These are phyloP conservation scores for Tenodera sinensis DNA, from an alignment of 2,888 invertebrate genomes.

Conservation along the genomic window DNA sequence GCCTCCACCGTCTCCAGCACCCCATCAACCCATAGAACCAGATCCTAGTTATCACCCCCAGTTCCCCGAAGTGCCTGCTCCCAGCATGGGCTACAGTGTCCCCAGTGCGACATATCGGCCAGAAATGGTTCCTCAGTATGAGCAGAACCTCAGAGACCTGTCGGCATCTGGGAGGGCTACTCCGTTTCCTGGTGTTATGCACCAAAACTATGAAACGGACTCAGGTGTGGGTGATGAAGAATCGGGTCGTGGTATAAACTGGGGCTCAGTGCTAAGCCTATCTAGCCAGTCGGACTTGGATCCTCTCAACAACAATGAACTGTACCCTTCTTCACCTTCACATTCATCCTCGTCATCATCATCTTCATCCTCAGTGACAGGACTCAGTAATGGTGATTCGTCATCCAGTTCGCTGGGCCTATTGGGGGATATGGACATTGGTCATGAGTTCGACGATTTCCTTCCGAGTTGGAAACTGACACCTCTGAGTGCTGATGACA, in stretches of 20 bases:
- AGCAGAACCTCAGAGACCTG: slow-evolving; percentile 49
- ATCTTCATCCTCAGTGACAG: background rate
- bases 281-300: slow-evolving; percentile 83
- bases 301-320: slow-evolving; percentile 75
- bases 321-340: slow-evolving; percentile 48
- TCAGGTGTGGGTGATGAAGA: slow-evolving; percentile 51
- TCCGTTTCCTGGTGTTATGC: slow-evolving; percentile 58
- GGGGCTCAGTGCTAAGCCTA: slow-evolving; percentile 85
- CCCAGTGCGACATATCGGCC: slow-evolving; percentile 17
- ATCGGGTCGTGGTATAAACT: slow-evolving; percentile 77
- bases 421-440: slow-evolving; percentile 54
- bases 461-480: slow-evolving; percentile 53
- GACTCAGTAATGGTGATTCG: slow-evolving; percentile 20
- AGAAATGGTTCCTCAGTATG: slow-evolving; percentile 37
- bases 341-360: slow-evolving; percentile 27
- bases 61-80: slow-evolving; percentile 36
- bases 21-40: slow-evolving; percentile 45
- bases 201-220: slow-evolving; percentile 60
- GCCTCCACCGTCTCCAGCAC: slow-evolving; percentile 43
- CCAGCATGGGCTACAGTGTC: slow-evolving; percentile 29
- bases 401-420: slow-evolving; percentile 25
- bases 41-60: slow-evolving; percentile 38
- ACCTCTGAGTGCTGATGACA: slow-evolving; percentile 49
- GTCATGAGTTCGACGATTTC: slow-evolving; percentile 53
- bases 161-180: slow-evolving; percentile 61